Evolutionary conservation across 2,113 vertebrate genomes (phyloP), one percentile per base, ranked within the genome.

Genomic region (Arizona elegans): DNA sequence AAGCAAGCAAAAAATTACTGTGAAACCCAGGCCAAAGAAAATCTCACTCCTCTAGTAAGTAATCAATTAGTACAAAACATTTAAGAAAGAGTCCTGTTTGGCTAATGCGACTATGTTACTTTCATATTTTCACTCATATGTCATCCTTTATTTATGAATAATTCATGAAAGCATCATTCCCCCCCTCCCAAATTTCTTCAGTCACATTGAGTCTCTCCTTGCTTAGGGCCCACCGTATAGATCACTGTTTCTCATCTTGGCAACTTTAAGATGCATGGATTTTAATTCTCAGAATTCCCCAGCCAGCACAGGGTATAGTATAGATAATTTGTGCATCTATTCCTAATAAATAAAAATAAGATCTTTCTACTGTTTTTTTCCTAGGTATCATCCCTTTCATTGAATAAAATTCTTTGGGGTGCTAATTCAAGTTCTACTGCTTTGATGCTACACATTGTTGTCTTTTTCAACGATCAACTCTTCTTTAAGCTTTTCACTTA

Each of bases 261-360:
- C 29, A 70, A 70, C 11, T 70, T 70, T 70, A 70, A 70, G 65
- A 33, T n/a, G 12, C 29, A n/a, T 15, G 29, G 65, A 70, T 29
- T 70, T n/a, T 12, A 70, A 62, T 9, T 26, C 59, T 26, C 24
- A 62, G 23, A 59, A 33, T 70, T 70, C 65, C 65, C 29, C 29
- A 70, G 11, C 59, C 10, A 62, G 24, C 59, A 62, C 24, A 1
- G 4, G 26, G 26, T 65, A 59, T 65, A 65, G 94, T 0, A 29
- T 92, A 92, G 92, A 93, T 95, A 96, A 95, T 95, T 96, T 96
- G 96, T 93, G 87, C 90, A 59, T 93, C 87, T 93, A 92, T 95
- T 95, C 95, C 94, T 29, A 95, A 95, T 95, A 95, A 97, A 96
- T 95, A 95, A 97, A 96, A 96, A 95, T 86, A 92, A 86, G n/a